These are phyloP conservation scores for Acropternis orthonyx DNA, from an alignment of 2,797 vertebrate species.

Conservation along the genomic window DNA sequence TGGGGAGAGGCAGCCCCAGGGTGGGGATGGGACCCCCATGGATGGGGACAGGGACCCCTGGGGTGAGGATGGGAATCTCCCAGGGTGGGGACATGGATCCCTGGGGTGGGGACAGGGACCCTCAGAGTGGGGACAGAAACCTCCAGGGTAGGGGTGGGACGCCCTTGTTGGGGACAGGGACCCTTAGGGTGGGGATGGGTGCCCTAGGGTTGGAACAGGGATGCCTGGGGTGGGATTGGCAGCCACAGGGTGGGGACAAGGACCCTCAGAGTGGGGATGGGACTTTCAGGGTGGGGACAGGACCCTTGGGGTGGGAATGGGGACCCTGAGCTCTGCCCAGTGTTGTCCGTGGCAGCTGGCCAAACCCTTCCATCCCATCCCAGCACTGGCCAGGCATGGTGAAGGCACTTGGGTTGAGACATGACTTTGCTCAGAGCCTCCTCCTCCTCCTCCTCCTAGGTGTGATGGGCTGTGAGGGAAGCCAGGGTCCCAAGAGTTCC, in stretches of 20 bases:
- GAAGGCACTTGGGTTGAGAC: neutral
- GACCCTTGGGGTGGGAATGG: neutral
- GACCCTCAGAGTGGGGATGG: neutral
- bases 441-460: neutral
- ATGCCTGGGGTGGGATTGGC: neutral
- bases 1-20: neutral
- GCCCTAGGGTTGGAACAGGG: neutral
- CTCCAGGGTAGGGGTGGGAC: neutral
- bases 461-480: neutral
- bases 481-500: neutral
- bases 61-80: neutral
- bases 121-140: neutral
- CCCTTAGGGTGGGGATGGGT: neutral
- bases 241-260: neutral
- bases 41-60: neutral
- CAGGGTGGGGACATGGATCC: neutral
- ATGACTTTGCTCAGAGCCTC: neutral
- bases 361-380: neutral
- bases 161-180: neutral
- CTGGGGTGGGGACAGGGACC: neutral
- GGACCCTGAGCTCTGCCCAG: neutral
- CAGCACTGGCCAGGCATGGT: neutral
- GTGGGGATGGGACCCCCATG: neutral
- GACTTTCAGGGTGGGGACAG: neutral
- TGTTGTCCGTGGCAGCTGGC: too few relatives aligned